These are phyloP conservation scores for Drosophila leontia DNA, from an alignment of 1,140 invertebrate species.

Conservation along the genomic window DNA sequence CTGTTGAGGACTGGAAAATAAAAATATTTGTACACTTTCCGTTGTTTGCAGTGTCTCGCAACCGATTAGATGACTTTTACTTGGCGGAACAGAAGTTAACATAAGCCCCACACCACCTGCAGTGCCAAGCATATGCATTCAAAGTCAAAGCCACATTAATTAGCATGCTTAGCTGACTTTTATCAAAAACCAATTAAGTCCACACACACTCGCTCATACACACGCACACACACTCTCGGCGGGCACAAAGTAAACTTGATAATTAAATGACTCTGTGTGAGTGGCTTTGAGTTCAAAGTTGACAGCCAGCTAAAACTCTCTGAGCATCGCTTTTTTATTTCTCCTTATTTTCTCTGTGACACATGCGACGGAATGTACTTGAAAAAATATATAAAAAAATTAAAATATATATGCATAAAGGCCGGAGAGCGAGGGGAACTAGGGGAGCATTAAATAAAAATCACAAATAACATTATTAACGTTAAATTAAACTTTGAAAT, in stretches of 20 bases:
- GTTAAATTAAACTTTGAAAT: slow-evolving; percentile 79
- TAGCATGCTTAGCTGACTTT: slow-evolving; percentile 81
- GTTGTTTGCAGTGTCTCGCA: slow-evolving; percentile 26
- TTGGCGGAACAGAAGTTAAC: slow-evolving; percentile 9
- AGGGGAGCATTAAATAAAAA: slow-evolving; percentile 32
- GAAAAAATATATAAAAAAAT: slow-evolving; percentile 25
- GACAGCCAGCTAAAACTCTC: slow-evolving; percentile 28
- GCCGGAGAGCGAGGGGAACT: background rate
- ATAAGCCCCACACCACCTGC: slow-evolving; percentile 16
- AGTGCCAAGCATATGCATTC: slow-evolving; percentile 54
- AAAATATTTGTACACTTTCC: slow-evolving; percentile 48
- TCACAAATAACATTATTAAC: slow-evolving; percentile 76
- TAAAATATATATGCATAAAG: slow-evolving; percentile 16
- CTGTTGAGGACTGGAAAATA: slow-evolving; percentile 29
- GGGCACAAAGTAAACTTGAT: slow-evolving; percentile 58
- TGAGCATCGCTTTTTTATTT: slow-evolving; percentile 28
- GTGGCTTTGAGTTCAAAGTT: slow-evolving; percentile 74
- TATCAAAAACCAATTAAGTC: slow-evolving; percentile 82
- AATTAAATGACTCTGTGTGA: slow-evolving; percentile 57
- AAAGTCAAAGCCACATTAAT: slow-evolving; percentile 73
- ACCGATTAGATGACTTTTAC: slow-evolving; percentile 17
- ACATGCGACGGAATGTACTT: slow-evolving; percentile 49
- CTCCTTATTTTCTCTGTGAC: slow-evolving; percentile 15
- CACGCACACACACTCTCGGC: slow-evolving; percentile 10
- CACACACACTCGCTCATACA: slow-evolving; percentile 35